These are phyloP conservation scores for Lutjanus erythropterus DNA, from an alignment of 2,113 vertebrate genomes.

Conservation along the genomic window DNA sequence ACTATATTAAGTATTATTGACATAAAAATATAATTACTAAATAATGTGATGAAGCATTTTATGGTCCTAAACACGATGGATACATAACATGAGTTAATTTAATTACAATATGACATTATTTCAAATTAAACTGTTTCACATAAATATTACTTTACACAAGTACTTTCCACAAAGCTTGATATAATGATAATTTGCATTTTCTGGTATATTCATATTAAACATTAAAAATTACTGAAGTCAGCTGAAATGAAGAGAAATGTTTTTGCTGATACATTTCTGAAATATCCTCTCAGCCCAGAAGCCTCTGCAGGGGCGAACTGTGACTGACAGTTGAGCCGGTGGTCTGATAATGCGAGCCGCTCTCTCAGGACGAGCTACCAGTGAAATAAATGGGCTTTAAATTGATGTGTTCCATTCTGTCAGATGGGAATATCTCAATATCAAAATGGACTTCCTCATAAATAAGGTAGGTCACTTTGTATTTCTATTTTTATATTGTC, in stretches of 20 bases:
- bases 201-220: neutral
- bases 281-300: neutral
- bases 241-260: neutral
- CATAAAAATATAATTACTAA: no score
- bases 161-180: no score
- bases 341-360: neutral
- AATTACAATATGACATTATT: no score
- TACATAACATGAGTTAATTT: no score
- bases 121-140: no score
- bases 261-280: no score
- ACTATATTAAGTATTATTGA: no score
- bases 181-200: no score
- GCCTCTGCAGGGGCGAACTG: neutral
- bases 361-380: neutral
- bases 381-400: conserved; percentile 4
- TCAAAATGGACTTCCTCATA: neutral
- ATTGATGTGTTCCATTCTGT: neutral
- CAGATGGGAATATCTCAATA: neutral
- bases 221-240: neutral
- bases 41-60: no score
- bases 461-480: neutral
- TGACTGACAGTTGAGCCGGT: conserved; percentile 6
- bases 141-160: no score
- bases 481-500: neutral
- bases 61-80: no score